A percentile compares a stretch with the other conserved stretches of the same genome.
These are phyloP conservation scores for Phaetusa simplex DNA, from an alignment of 2,113 vertebrate genomes.

Conservation along the genomic window DNA sequence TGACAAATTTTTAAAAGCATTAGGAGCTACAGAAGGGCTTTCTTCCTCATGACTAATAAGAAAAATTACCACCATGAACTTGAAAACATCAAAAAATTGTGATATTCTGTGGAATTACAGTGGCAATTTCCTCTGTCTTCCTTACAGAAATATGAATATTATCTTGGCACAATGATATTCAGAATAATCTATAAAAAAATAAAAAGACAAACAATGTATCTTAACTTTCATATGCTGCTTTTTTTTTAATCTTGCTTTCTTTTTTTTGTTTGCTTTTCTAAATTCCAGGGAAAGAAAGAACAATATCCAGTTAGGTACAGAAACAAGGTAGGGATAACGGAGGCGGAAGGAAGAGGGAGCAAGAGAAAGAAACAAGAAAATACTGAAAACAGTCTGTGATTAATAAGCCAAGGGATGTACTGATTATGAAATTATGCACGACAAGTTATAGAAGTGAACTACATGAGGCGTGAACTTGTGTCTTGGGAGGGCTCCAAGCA, in stretches of 20 bases:
- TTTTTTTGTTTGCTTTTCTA: background rate
- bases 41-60: background rate
- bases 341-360: background rate
- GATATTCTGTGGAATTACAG: background rate
- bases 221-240: background rate
- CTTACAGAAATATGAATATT: background rate
- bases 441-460: background rate
- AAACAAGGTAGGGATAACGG: background rate
- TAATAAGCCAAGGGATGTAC: background rate
- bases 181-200: background rate
- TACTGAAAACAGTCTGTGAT: background rate
- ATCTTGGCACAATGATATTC: background rate
- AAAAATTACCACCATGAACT: background rate
- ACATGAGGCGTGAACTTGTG: background rate
- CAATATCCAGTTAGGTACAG: background rate
- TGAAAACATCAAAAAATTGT: background rate
- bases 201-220: background rate
- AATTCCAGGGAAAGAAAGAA: background rate
- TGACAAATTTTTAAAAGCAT: background rate
- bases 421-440: background rate
- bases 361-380: background rate
- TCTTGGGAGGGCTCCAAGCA: background rate
- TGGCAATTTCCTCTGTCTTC: background rate
- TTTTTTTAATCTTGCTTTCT: too few species aligned
- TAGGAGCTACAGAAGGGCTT: background rate